Conservation (phyloP, 1,140 invertebrate genomes). For the Drosophila arizonae region DNA sequence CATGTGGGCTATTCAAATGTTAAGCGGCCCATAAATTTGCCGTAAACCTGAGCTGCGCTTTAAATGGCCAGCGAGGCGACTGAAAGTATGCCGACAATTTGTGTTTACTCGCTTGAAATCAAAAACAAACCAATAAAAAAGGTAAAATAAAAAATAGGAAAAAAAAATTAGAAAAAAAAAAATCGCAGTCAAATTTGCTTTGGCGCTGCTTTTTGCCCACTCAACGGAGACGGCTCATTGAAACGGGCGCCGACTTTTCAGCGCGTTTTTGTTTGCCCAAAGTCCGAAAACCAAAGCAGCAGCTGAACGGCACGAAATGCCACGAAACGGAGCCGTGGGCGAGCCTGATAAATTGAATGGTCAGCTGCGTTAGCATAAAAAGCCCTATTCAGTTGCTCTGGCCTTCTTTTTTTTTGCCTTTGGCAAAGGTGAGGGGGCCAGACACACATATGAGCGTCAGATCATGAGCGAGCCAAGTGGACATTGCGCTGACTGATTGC, state of each 20-base stretch:
- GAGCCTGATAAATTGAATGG: conserved; percentile 80
- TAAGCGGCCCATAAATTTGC: conserved; percentile 51
- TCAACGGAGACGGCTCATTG: conserved; percentile 15
- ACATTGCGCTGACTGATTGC: too few relatives aligned
- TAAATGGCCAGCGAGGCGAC: conserved; percentile 36
- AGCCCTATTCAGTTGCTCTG: conserved; percentile 28
- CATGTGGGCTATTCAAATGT: conserved; percentile 40
- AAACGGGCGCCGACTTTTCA: conserved; percentile 61
- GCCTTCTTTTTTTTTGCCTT: not conserved
- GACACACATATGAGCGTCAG: conserved; percentile 39
- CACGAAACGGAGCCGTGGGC: conserved; percentile 30
- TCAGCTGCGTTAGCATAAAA: conserved; percentile 72
- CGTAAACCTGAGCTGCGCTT: conserved; percentile 35
- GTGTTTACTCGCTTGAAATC: conserved; percentile 49
- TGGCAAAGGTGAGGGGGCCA: conserved; percentile 40
- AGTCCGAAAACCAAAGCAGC: conserved; percentile 50
- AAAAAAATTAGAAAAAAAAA: conserved; percentile 26
- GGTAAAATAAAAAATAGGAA: conserved; percentile 32
- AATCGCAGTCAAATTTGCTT: conserved; percentile 60
- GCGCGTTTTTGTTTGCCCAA: conserved; percentile 71
- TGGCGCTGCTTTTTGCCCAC: conserved; percentile 19
- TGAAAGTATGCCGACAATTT: conserved; percentile 56
- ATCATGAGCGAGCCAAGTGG: not conserved
- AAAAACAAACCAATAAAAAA: conserved; percentile 27
- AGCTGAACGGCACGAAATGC: conserved; percentile 1